phyloP scores from a whole-genome alignment of 2,888 invertebrate species.

The Drosophila neotestacea region DNA sequence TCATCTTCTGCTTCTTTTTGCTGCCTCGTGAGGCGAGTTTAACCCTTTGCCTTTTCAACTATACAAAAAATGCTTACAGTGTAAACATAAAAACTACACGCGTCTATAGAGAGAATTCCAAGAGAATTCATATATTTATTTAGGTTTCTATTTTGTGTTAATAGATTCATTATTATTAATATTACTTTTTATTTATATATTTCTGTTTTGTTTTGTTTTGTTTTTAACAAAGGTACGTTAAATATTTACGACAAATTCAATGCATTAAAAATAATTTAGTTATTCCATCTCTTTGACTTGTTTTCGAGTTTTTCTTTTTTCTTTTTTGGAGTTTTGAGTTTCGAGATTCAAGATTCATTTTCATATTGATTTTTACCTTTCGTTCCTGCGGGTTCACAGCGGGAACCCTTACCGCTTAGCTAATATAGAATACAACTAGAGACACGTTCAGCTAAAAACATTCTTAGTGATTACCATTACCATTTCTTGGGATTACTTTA shows the following conservation, averaged over 20 bases:
- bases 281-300: constrained; percentile 35
- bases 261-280: constrained; percentile 77
- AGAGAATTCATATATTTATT: constrained; percentile 51
- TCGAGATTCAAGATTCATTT: constrained; percentile 33
- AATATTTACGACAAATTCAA: constrained; percentile 79
- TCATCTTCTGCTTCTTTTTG: background rate
- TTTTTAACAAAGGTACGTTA: constrained; percentile 81
- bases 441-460: constrained; percentile 75
- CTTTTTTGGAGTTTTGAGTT: constrained; percentile 15
- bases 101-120: constrained; percentile 41
- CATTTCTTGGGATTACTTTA: constrained; percentile 39
- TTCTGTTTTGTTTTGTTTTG: constrained; percentile 57
- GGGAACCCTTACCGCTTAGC: constrained; percentile 65
- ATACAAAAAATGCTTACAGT: constrained; percentile 73
- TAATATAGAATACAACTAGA: constrained; percentile 71
- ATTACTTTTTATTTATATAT: constrained; percentile 29
- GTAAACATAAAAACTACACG: constrained; percentile 72
- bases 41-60: constrained; percentile 57
- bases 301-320: constrained; percentile 21
- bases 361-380: constrained; percentile 49
- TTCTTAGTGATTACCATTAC: constrained; percentile 65
- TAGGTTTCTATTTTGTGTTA: constrained; percentile 58
- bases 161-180: constrained; percentile 57
- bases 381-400: constrained; percentile 56
- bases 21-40: constrained; percentile 20